Evolutionary conservation across 2,113 vertebrate genomes (phyloP).

Genomic region (Daubentonia madagascariensis): DNA sequence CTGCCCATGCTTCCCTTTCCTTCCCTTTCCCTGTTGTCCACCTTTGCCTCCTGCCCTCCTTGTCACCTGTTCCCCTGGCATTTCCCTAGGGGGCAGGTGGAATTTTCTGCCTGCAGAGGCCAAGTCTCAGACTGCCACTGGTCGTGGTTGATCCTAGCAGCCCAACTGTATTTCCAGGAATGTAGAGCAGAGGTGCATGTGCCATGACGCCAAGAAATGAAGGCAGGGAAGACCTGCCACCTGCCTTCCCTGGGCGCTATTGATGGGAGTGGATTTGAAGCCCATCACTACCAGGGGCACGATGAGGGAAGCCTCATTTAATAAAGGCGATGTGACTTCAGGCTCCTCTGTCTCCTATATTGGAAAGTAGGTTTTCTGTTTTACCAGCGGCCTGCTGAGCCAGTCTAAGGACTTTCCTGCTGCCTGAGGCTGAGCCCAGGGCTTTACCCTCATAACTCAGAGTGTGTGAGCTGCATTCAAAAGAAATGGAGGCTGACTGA

Average conservation of each 20-base stretch:
- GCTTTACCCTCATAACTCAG: background rate
- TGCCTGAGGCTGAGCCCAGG: background rate
- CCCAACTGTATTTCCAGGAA: background rate
- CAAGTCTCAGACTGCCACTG: background rate
- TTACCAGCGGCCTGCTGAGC: background rate
- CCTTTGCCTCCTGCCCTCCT: background rate
- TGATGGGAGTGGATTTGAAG: background rate
- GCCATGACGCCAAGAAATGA: background rate
- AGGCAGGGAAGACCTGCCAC: background rate
- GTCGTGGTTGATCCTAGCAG: background rate
- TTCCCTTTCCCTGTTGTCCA: background rate
- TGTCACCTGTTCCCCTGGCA: background rate
- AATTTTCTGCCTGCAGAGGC: background rate
- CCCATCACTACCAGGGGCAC: background rate
- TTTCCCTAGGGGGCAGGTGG: background rate
- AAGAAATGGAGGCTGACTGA: background rate
- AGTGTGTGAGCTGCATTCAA: background rate
- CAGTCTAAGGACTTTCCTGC: background rate
- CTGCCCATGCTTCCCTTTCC: fast-evolving
- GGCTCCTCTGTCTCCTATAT: background rate
- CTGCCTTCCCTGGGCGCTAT: background rate
- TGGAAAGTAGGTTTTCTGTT: background rate
- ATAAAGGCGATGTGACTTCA: background rate
- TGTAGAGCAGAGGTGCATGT: background rate
- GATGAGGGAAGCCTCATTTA: background rate